Percentiles rank a stretch among this genome's conserved stretches.
These are phyloP conservation scores for Choloepus didactylus DNA, from an alignment of 2,797 vertebrate genomes.

Conservation along the genomic window DNA sequence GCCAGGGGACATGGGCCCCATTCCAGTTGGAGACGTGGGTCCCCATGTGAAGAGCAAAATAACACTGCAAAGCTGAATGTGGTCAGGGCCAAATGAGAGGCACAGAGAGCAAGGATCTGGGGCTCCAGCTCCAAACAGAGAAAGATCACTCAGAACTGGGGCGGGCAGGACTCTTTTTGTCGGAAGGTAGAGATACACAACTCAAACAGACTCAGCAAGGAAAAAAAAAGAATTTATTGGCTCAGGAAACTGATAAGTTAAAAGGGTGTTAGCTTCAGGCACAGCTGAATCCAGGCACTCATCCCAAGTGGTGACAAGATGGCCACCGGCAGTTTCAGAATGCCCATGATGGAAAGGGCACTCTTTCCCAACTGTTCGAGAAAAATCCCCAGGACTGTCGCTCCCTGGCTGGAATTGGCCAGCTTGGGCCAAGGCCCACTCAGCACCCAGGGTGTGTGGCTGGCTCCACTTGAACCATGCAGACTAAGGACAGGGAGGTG, in stretches of 20 bases:
- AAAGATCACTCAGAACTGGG: not conserved
- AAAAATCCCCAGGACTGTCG: not conserved
- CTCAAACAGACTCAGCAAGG: not conserved
- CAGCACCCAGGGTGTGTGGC: not conserved
- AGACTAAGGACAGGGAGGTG: too few species aligned
- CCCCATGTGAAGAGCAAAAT: not conserved
- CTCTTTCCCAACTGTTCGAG: not conserved
- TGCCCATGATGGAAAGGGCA: not conserved
- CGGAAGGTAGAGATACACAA: not conserved
- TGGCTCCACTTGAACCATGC: not conserved
- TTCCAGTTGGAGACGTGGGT: not conserved
- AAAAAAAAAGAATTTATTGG: not conserved
- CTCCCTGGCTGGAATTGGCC: not conserved
- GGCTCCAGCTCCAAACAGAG: not conserved
- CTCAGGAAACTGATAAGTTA: not conserved
- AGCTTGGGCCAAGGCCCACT: not conserved
- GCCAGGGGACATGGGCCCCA: not conserved
- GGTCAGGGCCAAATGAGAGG: not conserved
- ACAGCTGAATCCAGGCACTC: slow-evolving; percentile 24
- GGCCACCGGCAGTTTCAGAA: slow-evolving; percentile 2
- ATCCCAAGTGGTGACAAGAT: slow-evolving; percentile 5
- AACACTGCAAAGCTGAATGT: not conserved
- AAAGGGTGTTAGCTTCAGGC: slow-evolving; percentile 33
- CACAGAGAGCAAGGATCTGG: not conserved
- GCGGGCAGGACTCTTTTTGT: not conserved